Conservation (phyloP, 2,888 invertebrate genomes). For the Argyra leucocephala region DNA sequence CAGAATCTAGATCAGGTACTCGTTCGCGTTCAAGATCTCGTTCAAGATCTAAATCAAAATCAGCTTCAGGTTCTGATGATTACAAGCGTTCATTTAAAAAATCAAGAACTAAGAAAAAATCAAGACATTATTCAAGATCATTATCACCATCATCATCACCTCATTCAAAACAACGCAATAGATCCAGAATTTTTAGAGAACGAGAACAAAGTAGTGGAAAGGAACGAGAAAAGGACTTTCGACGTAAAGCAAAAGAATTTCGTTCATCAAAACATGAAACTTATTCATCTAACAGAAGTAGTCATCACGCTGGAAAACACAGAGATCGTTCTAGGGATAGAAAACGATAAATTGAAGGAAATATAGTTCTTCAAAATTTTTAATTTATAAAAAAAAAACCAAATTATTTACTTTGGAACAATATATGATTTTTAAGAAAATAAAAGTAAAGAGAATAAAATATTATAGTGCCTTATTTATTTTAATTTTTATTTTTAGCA, state of each 20-base stretch:
- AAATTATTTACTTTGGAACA: too few relatives aligned
- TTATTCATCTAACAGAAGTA: conserved; percentile 32
- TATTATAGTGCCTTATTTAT: too few relatives aligned
- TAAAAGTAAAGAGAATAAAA: too few relatives aligned
- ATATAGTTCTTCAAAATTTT: too few relatives aligned
- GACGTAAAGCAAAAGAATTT: conserved; percentile 17
- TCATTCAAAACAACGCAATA: conserved; percentile 40
- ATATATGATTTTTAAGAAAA: too few relatives aligned
- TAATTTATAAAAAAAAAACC: too few relatives aligned
- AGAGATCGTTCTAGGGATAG: conserved; percentile 38
- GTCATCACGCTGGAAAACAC: conserved; percentile 33
- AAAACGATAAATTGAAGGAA: conserved; percentile 35
- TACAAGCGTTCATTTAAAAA: conserved; percentile 26
- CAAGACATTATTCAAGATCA: conserved; percentile 39
- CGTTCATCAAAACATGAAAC: conserved; percentile 35
- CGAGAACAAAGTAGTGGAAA: conserved; percentile 30
- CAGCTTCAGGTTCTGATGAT: conserved; percentile 29
- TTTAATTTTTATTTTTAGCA: too few relatives aligned
- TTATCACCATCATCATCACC: conserved; percentile 37
- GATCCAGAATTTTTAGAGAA: conserved; percentile 27
- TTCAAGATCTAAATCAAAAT: conserved; percentile 34
- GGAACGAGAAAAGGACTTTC: conserved; percentile 27
- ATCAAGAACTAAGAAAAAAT: conserved; percentile 37
- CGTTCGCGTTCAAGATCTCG: conserved; percentile 29
- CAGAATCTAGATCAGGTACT: conserved; percentile 32